Percentiles rank a stretch among this genome's conserved stretches.
These are phyloP conservation scores for Sarotherodon lohbergeri DNA, from an alignment of 2,113 vertebrate species.

Conservation along the genomic window DNA sequence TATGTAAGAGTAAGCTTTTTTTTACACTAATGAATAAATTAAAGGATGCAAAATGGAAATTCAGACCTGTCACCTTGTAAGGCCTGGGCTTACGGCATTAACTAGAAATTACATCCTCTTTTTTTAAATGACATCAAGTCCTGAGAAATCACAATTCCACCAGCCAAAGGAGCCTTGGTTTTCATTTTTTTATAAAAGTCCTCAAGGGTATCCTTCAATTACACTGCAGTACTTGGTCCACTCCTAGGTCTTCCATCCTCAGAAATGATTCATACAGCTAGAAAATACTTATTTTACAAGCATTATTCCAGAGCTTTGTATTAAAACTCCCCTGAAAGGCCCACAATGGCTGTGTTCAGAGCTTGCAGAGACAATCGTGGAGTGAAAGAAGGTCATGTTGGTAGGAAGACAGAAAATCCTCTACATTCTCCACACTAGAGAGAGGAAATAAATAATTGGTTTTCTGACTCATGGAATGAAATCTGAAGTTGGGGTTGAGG, in stretches of 20 bases:
- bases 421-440: neutral
- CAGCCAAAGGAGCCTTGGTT: neutral
- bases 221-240: neutral
- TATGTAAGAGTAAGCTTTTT: neutral
- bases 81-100: neutral
- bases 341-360: neutral
- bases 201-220: slow-evolving; percentile 23
- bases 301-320: slow-evolving; percentile 21
- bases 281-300: slow-evolving; percentile 10
- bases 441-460: neutral
- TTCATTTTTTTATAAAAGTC: neutral
- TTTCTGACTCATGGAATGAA: neutral
- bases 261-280: neutral
- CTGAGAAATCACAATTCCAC: neutral
- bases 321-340: neutral
- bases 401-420: neutral
- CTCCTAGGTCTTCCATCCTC: neutral
- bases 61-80: neutral
- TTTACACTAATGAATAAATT: neutral
- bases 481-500: neutral
- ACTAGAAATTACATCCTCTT: neutral
- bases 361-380: neutral
- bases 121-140: neutral
- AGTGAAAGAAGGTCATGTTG: neutral
- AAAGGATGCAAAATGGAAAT: neutral